A percentile compares a stretch with the other conserved stretches of the same genome.
phyloP scores from a whole-genome alignment of 2,797 vertebrate species.

The Rhyacichthys aspro region DNA sequence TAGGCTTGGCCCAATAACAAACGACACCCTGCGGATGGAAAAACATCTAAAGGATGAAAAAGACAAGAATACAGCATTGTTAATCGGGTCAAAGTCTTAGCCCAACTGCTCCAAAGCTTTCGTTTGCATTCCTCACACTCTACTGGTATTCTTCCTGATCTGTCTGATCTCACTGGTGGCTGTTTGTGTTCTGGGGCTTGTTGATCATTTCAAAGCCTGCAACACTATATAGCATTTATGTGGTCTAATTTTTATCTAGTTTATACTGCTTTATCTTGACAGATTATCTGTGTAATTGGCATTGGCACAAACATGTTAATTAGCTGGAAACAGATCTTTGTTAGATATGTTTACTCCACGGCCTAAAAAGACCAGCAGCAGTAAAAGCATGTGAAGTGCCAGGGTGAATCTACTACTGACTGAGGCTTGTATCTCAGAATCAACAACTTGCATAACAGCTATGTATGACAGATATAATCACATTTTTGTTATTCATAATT shows the following conservation, averaged over 20 bases:
- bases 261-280: no score
- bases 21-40: conserved; percentile 70
- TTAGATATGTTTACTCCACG: no score
- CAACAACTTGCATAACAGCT: no score
- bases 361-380: no score
- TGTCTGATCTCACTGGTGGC: conserved; percentile 36
- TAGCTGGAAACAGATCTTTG: no score
- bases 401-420: no score
- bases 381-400: no score
- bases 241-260: neutral
- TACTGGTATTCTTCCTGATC: conserved; percentile 39
- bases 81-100: conserved; percentile 62
- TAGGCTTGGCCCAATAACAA: conserved; percentile 72
- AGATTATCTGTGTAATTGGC: no score
- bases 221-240: neutral
- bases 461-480: no score
- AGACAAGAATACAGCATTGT: conserved; percentile 58
- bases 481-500: neutral
- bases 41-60: conserved; percentile 59
- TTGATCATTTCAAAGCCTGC: conserved; percentile 27
- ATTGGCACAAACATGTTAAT: no score
- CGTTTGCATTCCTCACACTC: conserved; percentile 61
- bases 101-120: conserved; percentile 58
- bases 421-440: no score
- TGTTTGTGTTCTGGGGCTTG: conserved; percentile 32